Evolutionary conservation across 1,140 invertebrate species (phyloP).

Genomic region (Phymastichus coffea): DNA sequence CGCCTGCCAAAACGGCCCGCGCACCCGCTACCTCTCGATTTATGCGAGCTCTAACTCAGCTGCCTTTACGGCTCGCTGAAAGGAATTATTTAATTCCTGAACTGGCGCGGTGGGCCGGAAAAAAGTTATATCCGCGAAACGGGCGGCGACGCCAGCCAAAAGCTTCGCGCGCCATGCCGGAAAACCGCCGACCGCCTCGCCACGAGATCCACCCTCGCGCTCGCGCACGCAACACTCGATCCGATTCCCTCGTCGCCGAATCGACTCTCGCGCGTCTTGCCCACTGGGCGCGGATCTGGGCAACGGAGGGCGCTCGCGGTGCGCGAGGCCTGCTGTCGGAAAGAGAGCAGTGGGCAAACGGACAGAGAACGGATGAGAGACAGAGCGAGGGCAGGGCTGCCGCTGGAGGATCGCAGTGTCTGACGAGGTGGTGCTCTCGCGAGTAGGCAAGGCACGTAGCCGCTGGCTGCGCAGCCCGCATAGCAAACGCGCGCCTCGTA

Average conservation of each 20-base stretch:
- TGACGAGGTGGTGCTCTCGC: too few relatives aligned
- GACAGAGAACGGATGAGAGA: background rate
- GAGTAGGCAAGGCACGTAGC: slow-evolving; percentile 56
- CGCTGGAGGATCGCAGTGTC: background rate
- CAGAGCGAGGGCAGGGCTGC: background rate
- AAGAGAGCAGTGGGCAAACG: too few relatives aligned
- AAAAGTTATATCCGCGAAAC: slow-evolving; percentile 5
- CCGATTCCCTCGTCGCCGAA: too few relatives aligned
- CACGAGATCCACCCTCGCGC: too few relatives aligned
- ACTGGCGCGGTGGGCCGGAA: slow-evolving; percentile 9
- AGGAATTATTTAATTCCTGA: slow-evolving; percentile 23
- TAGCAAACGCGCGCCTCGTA: slow-evolving; percentile 47
- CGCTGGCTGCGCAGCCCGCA: slow-evolving; percentile 52
- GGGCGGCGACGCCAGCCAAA: background rate
- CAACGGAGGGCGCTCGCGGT: too few relatives aligned
- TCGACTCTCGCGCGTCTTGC: background rate
- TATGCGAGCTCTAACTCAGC: slow-evolving; percentile 1
- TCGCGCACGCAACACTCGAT: too few relatives aligned
- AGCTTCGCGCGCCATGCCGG: background rate
- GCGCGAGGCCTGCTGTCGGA: too few relatives aligned
- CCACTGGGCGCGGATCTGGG: slow-evolving; percentile 31
- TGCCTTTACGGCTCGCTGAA: background rate
- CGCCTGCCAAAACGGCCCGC: background rate
- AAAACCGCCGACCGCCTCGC: too few relatives aligned
- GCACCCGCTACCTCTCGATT: slow-evolving; percentile 12